Conservation (phyloP, 2,797 vertebrate genomes). For the Australoheros facetus region DNA sequence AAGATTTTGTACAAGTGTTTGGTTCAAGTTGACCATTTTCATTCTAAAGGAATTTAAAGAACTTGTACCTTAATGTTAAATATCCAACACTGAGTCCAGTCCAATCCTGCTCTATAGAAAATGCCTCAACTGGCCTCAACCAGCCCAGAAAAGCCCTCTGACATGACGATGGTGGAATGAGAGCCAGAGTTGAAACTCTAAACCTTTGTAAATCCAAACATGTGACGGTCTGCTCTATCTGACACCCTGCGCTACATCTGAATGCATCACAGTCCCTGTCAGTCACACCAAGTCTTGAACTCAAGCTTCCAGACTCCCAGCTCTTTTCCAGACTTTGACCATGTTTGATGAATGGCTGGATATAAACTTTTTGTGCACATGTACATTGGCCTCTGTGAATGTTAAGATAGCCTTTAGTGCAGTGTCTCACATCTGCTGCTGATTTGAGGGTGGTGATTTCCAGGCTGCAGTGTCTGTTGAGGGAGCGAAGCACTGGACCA, state of each 20-base stretch:
- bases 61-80: not conserved
- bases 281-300: not conserved
- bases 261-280: not conserved
- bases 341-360: not conserved
- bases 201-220: not conserved
- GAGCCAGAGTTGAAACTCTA: not conserved
- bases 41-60: not conserved
- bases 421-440: constrained; percentile 69
- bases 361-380: not conserved
- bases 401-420: not conserved
- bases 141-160: not conserved
- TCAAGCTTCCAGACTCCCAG: not conserved
- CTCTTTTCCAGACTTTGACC: not conserved
- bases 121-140: not conserved
- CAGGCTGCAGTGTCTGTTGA: constrained; percentile 22
- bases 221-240: not conserved
- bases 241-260: not conserved
- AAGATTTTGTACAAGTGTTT: accelerated
- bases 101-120: not conserved
- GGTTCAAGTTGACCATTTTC: not conserved
- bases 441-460: constrained; percentile 48
- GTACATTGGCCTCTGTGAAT: not conserved
- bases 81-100: not conserved
- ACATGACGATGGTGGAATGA: not conserved
- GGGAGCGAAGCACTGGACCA: constrained; percentile 61